Evolutionary conservation across 2,888 invertebrate species (phyloP).

Genomic region (Blastobasis adustella): DNA sequence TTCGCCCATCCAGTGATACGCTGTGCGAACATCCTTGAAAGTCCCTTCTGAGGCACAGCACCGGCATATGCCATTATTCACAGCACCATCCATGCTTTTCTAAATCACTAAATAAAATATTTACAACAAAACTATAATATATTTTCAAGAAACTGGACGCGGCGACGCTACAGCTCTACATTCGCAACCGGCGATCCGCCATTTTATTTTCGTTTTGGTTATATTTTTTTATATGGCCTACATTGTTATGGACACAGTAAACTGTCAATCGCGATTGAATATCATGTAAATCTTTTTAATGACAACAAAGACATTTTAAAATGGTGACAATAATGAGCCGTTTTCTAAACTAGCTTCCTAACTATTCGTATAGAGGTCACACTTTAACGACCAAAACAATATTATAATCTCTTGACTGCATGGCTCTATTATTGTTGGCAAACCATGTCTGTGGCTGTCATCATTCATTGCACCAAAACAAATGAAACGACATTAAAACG

Average conservation of each 20-base stretch:
- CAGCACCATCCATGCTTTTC: slow-evolving; percentile 43
- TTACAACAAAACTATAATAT: slow-evolving; percentile 10
- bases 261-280: neutral
- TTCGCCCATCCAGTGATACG: slow-evolving; percentile 63
- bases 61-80: slow-evolving; percentile 52
- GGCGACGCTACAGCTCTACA: slow-evolving; percentile 28
- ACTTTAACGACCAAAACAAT: too few relatives aligned
- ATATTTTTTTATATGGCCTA: neutral
- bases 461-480: too few relatives aligned
- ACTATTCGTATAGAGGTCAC: too few relatives aligned
- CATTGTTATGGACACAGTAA: neutral
- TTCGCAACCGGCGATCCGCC: slow-evolving; percentile 34
- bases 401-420: too few relatives aligned
- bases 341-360: too few relatives aligned
- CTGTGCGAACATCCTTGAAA: slow-evolving; percentile 52
- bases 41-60: slow-evolving; percentile 63
- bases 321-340: too few relatives aligned
- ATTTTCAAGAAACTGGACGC: slow-evolving; percentile 18
- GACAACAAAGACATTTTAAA: too few relatives aligned
- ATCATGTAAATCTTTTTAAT: too few relatives aligned
- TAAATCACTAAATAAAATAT: slow-evolving; percentile 25
- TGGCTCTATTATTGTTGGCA: too few relatives aligned
- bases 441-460: too few relatives aligned
- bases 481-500: too few relatives aligned
- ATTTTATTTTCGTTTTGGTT: slow-evolving; percentile 33